phyloP scores from a whole-genome alignment of 2,113 vertebrate genomes.

The Bolborhynchus lineola region DNA sequence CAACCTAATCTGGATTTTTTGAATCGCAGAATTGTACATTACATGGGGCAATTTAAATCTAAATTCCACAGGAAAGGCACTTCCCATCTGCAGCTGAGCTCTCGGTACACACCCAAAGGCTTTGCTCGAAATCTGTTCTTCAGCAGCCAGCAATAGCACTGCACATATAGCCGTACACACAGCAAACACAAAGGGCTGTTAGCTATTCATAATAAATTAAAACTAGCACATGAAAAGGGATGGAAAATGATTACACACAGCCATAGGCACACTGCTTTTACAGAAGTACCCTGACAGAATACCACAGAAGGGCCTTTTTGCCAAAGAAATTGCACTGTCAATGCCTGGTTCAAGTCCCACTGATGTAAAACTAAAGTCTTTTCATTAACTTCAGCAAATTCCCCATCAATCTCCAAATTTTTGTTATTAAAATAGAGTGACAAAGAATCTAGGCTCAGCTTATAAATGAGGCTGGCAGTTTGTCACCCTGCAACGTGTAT shows the following conservation, averaged over 20 bases:
- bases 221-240: background rate
- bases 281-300: background rate
- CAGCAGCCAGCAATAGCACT: constrained; percentile 18
- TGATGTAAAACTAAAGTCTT: background rate
- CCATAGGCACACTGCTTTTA: background rate
- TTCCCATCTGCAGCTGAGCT: constrained; percentile 58
- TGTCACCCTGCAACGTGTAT: background rate
- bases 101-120: constrained; percentile 38
- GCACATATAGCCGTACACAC: background rate
- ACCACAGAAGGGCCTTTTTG: background rate
- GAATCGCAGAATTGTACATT: background rate
- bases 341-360: background rate
- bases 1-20: background rate
- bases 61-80: constrained; percentile 70
- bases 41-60: constrained; percentile 31
- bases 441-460: background rate
- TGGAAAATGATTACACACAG: background rate
- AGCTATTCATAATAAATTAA: background rate
- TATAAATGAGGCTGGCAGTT: background rate
- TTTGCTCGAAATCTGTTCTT: constrained; percentile 31
- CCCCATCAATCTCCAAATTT: background rate
- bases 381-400: background rate
- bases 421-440: background rate
- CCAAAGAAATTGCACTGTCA: background rate
- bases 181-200: constrained; percentile 5